Evolutionary conservation across 2,888 invertebrate species (phyloP).

Genomic region (Ametastegia equiseti): DNA sequence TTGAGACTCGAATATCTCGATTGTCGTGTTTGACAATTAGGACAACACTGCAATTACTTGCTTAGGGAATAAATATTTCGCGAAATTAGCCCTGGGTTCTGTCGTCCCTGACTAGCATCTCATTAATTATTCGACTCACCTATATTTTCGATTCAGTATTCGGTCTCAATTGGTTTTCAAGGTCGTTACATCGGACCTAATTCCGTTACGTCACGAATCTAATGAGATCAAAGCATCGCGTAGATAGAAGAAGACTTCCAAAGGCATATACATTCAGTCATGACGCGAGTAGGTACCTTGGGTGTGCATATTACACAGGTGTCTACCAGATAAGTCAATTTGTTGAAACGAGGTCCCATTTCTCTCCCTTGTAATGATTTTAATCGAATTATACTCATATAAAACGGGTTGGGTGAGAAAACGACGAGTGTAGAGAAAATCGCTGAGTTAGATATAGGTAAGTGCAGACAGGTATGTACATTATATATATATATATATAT

Average conservation of each 20-base stretch:
- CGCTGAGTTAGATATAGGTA: background rate
- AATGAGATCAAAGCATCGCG: background rate
- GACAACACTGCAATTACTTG: too few relatives aligned
- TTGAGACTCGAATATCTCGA: too few relatives aligned
- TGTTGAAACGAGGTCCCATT: slow-evolving; percentile 16
- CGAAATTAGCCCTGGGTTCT: too few relatives aligned
- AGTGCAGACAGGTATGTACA: background rate
- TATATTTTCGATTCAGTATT: background rate
- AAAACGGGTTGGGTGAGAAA: background rate
- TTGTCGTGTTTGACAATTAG: too few relatives aligned
- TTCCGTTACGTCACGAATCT: slow-evolving; percentile 2
- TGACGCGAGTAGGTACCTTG: slow-evolving; percentile 8
- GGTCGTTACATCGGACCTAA: background rate
- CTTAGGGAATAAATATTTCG: too few relatives aligned
- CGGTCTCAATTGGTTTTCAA: background rate
- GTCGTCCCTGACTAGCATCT: too few relatives aligned
- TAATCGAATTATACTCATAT: slow-evolving; percentile 13
- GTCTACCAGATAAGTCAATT: slow-evolving; percentile 20
- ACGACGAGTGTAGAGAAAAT: background rate
- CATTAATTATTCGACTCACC: too few relatives aligned
- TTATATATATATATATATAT: too few relatives aligned
- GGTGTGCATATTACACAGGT: background rate
- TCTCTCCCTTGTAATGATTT: background rate
- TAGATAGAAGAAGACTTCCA: slow-evolving; percentile 34
- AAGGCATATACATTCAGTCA: slow-evolving; percentile 18